phyloP scores from a whole-genome alignment of 1,140 invertebrate genomes.

The Platyscapa corneri region DNA sequence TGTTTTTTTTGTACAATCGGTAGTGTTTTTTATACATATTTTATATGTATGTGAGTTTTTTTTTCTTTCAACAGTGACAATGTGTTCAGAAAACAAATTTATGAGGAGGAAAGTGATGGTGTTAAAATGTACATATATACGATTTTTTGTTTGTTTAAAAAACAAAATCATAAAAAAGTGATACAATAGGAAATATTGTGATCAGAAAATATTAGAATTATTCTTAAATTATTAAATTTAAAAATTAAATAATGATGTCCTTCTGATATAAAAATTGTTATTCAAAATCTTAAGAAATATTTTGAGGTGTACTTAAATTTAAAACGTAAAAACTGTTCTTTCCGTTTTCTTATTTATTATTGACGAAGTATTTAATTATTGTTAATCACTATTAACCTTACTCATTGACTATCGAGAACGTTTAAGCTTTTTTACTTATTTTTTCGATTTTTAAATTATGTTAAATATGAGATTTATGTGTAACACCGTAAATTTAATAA shows the following conservation, averaged over 20 bases:
- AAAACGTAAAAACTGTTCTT: neutral
- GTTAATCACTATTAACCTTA: neutral
- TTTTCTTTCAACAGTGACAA: slow-evolving; percentile 16
- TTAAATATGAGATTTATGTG: neutral
- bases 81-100: neutral
- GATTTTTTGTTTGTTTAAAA: neutral
- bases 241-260: slow-evolving; percentile 8
- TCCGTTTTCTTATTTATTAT: neutral
- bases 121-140: slow-evolving; percentile 30
- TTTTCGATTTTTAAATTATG: neutral
- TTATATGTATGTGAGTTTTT: neutral
- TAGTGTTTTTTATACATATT: slow-evolving; percentile 9
- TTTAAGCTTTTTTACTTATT: neutral
- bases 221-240: neutral
- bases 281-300: neutral
- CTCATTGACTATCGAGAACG: neutral
- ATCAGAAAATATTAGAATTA: slow-evolving; percentile 11
- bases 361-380: neutral
- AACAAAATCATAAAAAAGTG: slow-evolving; percentile 24
- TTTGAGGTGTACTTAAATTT: slow-evolving; percentile 15
- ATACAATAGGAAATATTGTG: slow-evolving; percentile 37
- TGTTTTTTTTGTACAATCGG: neutral
- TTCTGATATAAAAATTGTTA: neutral
- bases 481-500: slow-evolving; percentile 11
- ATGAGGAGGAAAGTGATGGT: slow-evolving; percentile 34